These are phyloP conservation scores for Chiropotes sagulatus DNA, from an alignment of 2,797 vertebrate species.

Conservation along the genomic window DNA sequence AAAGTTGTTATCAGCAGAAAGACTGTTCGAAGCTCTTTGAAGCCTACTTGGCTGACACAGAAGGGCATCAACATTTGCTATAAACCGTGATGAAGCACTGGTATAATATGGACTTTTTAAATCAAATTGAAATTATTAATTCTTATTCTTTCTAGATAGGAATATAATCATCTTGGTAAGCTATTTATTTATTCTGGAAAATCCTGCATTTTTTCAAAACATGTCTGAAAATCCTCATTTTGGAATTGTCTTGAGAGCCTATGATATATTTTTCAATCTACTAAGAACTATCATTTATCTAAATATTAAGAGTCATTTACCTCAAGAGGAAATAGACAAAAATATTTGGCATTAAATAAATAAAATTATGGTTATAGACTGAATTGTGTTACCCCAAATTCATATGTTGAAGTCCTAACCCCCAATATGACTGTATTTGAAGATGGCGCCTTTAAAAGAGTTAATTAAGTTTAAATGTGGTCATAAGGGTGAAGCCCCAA, in stretches of 20 bases:
- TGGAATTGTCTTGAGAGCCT: neutral
- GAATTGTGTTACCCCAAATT: neutral
- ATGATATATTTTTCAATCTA: neutral
- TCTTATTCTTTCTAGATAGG: neutral
- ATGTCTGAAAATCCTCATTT: neutral
- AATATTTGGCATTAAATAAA: neutral
- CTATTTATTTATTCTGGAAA: conserved; percentile 8
- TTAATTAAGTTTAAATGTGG: neutral
- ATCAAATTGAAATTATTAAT: neutral
- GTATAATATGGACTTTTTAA: neutral
- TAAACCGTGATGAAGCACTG: neutral
- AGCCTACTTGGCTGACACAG: neutral
- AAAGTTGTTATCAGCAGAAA: neutral
- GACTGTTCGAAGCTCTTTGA: neutral
- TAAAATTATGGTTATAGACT: neutral
- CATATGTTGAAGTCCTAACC: neutral
- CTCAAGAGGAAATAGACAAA: neutral
- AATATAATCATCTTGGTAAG: neutral
- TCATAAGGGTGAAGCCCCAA: neutral
- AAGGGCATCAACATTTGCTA: neutral
- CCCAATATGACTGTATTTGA: neutral
- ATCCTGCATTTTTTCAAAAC: neutral
- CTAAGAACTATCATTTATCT: neutral
- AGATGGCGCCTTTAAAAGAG: neutral
- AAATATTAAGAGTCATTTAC: neutral